A percentile compares a stretch with the other conserved stretches of the same genome.
These are phyloP conservation scores for Heliconius ismenius DNA, from an alignment of 2,888 invertebrate genomes.

Conservation along the genomic window DNA sequence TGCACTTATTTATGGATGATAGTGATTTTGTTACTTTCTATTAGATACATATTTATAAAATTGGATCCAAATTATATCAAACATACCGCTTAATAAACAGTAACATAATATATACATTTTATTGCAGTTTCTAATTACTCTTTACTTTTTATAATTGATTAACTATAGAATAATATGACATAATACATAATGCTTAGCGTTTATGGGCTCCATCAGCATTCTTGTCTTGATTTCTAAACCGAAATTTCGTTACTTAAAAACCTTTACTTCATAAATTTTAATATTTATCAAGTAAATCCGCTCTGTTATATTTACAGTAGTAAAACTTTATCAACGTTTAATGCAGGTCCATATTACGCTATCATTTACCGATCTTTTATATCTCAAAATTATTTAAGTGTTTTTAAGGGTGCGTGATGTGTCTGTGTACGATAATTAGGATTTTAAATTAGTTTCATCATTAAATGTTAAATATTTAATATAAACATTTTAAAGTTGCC, in stretches of 20 bases:
- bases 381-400: slow-evolving; percentile 41
- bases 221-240: not conserved
- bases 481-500: slow-evolving; percentile 57
- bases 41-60: slow-evolving; percentile 27
- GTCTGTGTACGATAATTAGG: slow-evolving; percentile 50
- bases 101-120: slow-evolving; percentile 5
- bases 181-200: slow-evolving; percentile 11
- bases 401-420: slow-evolving; percentile 45
- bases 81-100: slow-evolving; percentile 21
- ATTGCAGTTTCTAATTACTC: slow-evolving; percentile 5
- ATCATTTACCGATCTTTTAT: slow-evolving; percentile 30
- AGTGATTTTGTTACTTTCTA: slow-evolving; percentile 31
- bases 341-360: slow-evolving; percentile 22
- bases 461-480: slow-evolving; percentile 39
- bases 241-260: not conserved
- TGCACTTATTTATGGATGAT: slow-evolving; percentile 36
- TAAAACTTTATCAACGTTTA: slow-evolving; percentile 31
- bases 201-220: not conserved
- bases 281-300: not conserved
- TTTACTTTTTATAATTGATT: slow-evolving; percentile 26
- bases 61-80: slow-evolving; percentile 16
- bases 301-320: slow-evolving; percentile 4
- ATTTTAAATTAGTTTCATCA: slow-evolving; percentile 55
- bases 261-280: not conserved
- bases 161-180: slow-evolving; percentile 32